Evolutionary conservation across 2,888 invertebrate species (phyloP), one percentile per base, ranked within the genome.

Genomic region (Perizoma flavofasciatum): DNA sequence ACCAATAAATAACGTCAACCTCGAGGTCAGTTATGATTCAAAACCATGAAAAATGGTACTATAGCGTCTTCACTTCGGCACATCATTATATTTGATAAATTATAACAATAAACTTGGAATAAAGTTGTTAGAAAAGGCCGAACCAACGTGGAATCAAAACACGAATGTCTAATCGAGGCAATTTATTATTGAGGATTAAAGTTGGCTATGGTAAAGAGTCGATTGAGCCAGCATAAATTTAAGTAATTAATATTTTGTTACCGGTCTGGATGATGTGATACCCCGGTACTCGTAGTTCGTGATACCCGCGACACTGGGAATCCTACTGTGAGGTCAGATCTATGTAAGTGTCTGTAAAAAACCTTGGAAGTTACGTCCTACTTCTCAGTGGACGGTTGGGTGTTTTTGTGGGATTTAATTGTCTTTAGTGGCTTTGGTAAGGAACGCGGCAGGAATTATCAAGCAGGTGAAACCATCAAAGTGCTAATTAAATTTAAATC

Each of bases 1-100:
- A 65, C 59, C 64, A 73, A 82, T 85, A 83, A 83, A 85, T 83
- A 78, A 78, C 70, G 63, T 59, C 67, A 81, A 83, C 77, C 83
- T 63, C 61, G 63, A 63, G 82, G 81, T 83, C 77, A 73, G 75
- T 73, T 2, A 77, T 77, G 71, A 78, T 78, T 78, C 70, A 73
- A 77, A 57, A 52, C 74, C 72, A 68, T 74, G 78, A 78, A 78
- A 79, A 79, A 81, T 70, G 69, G 67, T 62, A 70, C 1, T 22
- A 71, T 72, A 37, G 68, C 61, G 59, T 66, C 52, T 59, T 57
- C 63, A 66, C 60, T 61, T 66, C 55, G 58, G 48, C 66, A 63
- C 59, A 61, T 65, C 64, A 63, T 70, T 69, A 66, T 55, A 8
- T 65, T 70, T 74, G 71, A 77, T 68, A 58, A 66, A 69, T 63